phyloP scores from a whole-genome alignment of 1,140 invertebrate genomes.

The Magallana gigas region DNA sequence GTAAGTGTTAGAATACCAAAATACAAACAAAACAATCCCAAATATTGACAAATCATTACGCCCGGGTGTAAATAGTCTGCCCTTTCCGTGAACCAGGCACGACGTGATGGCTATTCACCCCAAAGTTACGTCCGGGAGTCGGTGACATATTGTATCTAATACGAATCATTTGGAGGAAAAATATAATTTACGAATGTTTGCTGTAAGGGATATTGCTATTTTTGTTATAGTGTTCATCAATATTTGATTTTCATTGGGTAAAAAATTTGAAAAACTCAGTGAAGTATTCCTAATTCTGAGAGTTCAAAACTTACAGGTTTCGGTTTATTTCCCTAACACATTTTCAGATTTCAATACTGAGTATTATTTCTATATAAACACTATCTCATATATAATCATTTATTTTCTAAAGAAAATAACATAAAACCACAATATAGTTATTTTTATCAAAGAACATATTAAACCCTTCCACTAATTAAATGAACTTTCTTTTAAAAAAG shows the following conservation, averaged over 20 bases:
- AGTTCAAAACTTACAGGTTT: too few relatives aligned
- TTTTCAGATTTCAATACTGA: too few relatives aligned
- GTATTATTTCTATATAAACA: too few relatives aligned
- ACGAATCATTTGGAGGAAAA: conserved; percentile 17
- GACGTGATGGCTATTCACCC: background rate
- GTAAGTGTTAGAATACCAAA: conserved; percentile 37
- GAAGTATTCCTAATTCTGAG: too few relatives aligned
- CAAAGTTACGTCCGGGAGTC: background rate
- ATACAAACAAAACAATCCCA: conserved; percentile 43
- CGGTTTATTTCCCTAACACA: too few relatives aligned
- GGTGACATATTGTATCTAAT: conserved; percentile 28
- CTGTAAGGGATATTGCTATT: background rate
- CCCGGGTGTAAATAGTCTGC: conserved; percentile 27
- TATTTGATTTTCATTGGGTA: background rate
- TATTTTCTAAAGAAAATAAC: too few relatives aligned
- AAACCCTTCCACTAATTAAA: too few relatives aligned
- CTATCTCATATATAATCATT: too few relatives aligned
- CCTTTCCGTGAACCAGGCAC: conserved; percentile 29
- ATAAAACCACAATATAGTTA: too few relatives aligned
- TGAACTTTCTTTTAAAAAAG: too few relatives aligned
- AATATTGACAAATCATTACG: conserved; percentile 44
- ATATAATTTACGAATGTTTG: conserved; percentile 12
- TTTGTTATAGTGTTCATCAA: background rate
- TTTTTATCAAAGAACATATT: too few relatives aligned
- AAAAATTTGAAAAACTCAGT: background rate